These are phyloP conservation scores for Polia nebulosa DNA, from an alignment of 2,888 invertebrate species.

Conservation along the genomic window DNA sequence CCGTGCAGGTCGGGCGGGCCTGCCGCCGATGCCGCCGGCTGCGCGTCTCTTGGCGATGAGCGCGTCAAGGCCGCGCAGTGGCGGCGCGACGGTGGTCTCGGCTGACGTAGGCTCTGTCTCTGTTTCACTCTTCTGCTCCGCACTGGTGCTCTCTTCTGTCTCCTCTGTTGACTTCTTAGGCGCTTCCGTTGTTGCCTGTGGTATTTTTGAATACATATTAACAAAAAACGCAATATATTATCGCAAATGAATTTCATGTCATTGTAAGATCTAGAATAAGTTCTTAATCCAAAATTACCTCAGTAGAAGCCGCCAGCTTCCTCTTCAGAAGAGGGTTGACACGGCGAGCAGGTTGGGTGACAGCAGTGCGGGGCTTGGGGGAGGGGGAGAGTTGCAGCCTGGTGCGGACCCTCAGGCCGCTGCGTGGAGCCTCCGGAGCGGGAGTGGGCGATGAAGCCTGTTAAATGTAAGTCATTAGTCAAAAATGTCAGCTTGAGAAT, in stretches of 20 bases:
- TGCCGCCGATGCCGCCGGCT: conserved; percentile 83
- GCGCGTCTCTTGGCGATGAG: conserved; percentile 93
- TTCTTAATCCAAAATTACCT: conserved; percentile 74
- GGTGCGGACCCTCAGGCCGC: conserved; percentile 79
- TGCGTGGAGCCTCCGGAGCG: conserved; percentile 80
- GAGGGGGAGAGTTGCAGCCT: conserved; percentile 87
- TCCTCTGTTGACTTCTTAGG: conserved; percentile 83
- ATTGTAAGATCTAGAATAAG: too few relatives aligned
- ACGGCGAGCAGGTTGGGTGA: conserved; percentile 88
- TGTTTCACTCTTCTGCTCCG: conserved; percentile 80
- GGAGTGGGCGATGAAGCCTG: conserved; percentile 80
- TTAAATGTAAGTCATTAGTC: neutral
- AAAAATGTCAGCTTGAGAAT: neutral
- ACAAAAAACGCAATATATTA: neutral
- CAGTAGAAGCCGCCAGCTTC: conserved; percentile 86
- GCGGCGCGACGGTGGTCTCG: conserved; percentile 90
- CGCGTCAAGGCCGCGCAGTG: conserved; percentile 92
- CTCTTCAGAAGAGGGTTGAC: conserved; percentile 90
- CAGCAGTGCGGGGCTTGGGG: conserved; percentile 87
- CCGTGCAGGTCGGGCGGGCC: conserved; percentile 81
- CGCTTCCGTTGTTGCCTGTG: conserved; percentile 84
- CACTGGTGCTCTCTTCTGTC: conserved; percentile 85
- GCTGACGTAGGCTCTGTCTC: conserved; percentile 81
- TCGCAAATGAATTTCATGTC: neutral
- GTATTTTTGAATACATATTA: conserved; percentile 15